Evolutionary conservation across 1,140 invertebrate genomes (phyloP), one percentile per base, ranked within the genome.

Genomic region (Heliconius melpomene): DNA sequence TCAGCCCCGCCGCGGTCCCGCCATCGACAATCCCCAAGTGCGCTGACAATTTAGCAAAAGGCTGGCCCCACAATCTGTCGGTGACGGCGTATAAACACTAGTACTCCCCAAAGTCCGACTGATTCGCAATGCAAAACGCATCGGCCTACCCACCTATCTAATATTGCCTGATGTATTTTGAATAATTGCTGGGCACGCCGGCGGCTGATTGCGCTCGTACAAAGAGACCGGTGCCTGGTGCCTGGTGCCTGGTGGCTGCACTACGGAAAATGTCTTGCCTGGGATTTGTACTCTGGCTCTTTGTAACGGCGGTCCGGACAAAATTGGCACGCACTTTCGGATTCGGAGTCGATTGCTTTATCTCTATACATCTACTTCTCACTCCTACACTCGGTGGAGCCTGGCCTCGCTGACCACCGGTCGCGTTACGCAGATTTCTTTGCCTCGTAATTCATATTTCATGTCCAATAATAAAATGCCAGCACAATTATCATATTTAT

Each of bases 151-250:
- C 90, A 90, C 91, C 90, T 92, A 93, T 93, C 91, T 94, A 93
- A 94, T 93, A 93, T 92, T 90, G 92, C 87, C 89, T 88, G 88
- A 93, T 93, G 90, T 92, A 93, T 94, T 94, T 94, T 93, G 92
- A 94, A 94, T 94, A 94, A 93, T 94, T 94, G 91, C 89, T 85
- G 87, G 84, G 85, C 80, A 85, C 82, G 85, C 83, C 85, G 86
- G 81, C 86, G 87, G 86, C 86, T 92, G 92, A 92, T 92, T 93
- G 92, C 89, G 85, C 83, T 79, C 76, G 83, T 86, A 91, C 90
- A 93, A 90, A 92, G 89, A 87, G 89, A 86, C 32, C 32, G 32
- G 32, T 32, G 32, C 32, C 32, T 32, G 32, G 32, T 32, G 32
- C 32, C 32, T 32, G 32, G 32, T 32, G 32, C 32, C 82, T 83